Conservation (phyloP, 2,797 vertebrate genomes). For the Halcyon smyrnensis region DNA sequence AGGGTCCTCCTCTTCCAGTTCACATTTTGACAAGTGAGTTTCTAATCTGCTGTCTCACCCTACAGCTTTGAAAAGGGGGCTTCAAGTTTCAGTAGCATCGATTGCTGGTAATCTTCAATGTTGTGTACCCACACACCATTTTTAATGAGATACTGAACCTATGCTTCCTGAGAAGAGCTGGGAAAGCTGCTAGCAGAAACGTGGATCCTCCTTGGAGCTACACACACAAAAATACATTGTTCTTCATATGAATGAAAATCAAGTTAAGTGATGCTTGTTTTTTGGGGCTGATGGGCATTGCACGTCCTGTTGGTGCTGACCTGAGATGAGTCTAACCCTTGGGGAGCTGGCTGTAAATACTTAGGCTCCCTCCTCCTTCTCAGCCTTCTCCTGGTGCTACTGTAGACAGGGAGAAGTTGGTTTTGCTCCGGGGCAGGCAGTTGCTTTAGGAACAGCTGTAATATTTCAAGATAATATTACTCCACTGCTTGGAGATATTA, state of each 20-base stretch:
- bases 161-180: neutral
- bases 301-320: neutral
- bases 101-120: neutral
- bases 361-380: neutral
- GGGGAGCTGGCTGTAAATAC: neutral
- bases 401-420: neutral
- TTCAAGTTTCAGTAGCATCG: neutral
- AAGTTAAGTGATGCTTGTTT: neutral
- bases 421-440: neutral
- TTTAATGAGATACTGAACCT: neutral
- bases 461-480: neutral
- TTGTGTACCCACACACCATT: neutral
- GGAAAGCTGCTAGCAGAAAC: neutral
- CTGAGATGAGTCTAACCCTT: neutral
- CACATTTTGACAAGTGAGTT: neutral
- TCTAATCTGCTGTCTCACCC: neutral
- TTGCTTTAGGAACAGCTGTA: neutral
- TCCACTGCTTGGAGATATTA: neutral
- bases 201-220: neutral
- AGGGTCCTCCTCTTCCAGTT: neutral
- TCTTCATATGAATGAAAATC: neutral
- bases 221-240: neutral
- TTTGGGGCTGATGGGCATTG: neutral
- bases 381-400: neutral
- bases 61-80: neutral